These are phyloP conservation scores for Globia sparganii DNA, from an alignment of 2,888 invertebrate species.

Conservation along the genomic window DNA sequence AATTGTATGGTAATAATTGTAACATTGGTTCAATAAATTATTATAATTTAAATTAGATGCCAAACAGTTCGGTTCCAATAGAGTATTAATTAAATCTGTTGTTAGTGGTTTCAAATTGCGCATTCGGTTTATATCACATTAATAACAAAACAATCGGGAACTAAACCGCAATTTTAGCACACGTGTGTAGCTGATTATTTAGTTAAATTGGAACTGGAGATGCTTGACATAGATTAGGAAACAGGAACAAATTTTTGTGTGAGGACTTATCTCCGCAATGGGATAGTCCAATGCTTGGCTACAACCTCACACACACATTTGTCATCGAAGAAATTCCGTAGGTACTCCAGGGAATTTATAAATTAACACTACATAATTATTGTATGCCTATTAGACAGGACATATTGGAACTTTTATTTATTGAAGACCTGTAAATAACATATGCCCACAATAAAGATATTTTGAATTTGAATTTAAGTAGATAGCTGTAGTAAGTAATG, in stretches of 20 bases:
- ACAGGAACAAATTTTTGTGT: no score
- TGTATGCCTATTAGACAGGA: no score
- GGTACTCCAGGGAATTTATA: background rate
- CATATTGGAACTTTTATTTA: no score
- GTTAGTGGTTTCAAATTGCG: slow-evolving; percentile 30
- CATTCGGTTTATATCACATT: slow-evolving; percentile 28
- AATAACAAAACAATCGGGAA: slow-evolving; percentile 26
- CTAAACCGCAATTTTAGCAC: background rate
- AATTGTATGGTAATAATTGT: no score
- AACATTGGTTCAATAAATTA: no score
- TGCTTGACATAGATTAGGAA: background rate
- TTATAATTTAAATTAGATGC: slow-evolving; percentile 17
- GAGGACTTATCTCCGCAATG: no score
- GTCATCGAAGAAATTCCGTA: background rate
- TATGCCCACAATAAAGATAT: no score
- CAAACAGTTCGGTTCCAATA: slow-evolving; percentile 21
- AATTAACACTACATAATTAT: no score
- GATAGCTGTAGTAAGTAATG: background rate
- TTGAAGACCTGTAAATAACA: no score
- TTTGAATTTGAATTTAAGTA: no score
- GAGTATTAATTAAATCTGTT: slow-evolving; percentile 28
- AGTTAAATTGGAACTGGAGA: background rate
- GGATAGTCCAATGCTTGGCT: background rate
- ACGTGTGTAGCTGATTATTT: background rate
- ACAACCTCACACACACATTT: background rate